Conservation (phyloP, 2,113 vertebrate species). For the Gallinago media region DNA sequence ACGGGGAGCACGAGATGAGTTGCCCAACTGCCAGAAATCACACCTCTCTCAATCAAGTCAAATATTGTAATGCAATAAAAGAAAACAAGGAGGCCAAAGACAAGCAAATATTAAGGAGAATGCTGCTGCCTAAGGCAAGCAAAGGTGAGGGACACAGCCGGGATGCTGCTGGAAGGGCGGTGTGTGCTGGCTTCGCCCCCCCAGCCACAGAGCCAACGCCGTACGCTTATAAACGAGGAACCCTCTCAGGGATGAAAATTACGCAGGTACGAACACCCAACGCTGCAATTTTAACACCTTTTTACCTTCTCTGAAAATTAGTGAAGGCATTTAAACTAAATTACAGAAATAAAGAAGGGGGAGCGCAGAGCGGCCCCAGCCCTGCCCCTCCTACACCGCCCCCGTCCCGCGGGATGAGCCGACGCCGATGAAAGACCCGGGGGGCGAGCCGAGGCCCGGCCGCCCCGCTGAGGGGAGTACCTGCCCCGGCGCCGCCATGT, state of each 20-base stretch:
- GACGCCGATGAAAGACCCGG: accelerated
- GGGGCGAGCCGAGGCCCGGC: not conserved
- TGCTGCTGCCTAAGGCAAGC: not conserved
- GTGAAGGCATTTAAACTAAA: not conserved
- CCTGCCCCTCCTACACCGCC: not conserved
- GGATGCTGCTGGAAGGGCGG: not conserved
- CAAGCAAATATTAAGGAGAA: not conserved
- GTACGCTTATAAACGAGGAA: accelerated
- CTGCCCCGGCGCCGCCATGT: not conserved
- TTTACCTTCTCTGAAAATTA: not conserved
- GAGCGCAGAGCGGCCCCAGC: too few species aligned
- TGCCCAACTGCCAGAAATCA: not conserved
- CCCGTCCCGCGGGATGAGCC: not conserved
- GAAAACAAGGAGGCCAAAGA: not conserved
- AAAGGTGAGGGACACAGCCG: not conserved
- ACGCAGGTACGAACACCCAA: accelerated
- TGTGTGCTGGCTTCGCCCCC: not conserved
- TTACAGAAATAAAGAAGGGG: too few species aligned
- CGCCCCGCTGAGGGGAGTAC: not conserved
- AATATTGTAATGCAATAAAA: not conserved
- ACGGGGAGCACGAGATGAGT: accelerated
- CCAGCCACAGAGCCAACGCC: not conserved
- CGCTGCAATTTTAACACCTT: not conserved
- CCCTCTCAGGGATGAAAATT: not conserved
- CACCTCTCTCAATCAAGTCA: not conserved